Percentiles rank a stretch among this genome's conserved stretches.
Conservation (phyloP, 2,888 invertebrate genomes). For the Empis livida region DNA sequence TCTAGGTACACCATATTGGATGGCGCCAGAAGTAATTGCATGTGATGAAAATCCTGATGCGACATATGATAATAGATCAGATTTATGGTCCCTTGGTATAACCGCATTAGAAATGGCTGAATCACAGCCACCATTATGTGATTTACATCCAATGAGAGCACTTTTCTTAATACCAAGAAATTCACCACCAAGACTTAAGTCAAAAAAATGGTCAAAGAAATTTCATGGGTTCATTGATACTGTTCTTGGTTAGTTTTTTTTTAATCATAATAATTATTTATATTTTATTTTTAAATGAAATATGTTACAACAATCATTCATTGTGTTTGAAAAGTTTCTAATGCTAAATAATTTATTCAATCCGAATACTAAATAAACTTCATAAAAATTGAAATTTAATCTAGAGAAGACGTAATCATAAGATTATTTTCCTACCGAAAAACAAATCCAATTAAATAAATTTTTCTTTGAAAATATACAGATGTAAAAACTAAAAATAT, state of each 20-base stretch:
- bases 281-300: not conserved
- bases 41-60: conserved; percentile 99
- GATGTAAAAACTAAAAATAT: too few species aligned
- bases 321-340: not conserved
- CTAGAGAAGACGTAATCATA: too few species aligned
- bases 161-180: conserved; percentile 97
- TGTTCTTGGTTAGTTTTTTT: conserved; percentile 47
- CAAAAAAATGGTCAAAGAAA: conserved; percentile 96
- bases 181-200: conserved; percentile 93
- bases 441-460: too few species aligned
- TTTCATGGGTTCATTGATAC: conserved; percentile 98
- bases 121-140: conserved; percentile 97
- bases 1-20: conserved; percentile 88
- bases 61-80: conserved; percentile 95
- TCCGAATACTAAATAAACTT: not conserved
- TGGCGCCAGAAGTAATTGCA: conserved; percentile 99
- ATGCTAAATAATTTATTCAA: not conserved
- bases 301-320: not conserved
- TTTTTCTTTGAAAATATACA: too few species aligned
- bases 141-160: conserved; percentile 99
- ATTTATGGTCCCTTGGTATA: conserved; percentile 87
- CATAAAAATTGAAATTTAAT: too few species aligned
- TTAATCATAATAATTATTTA: not conserved
- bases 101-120: conserved; percentile 99
- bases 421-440: too few species aligned